Percentiles rank a stretch among this genome's conserved stretches.
Evolutionary conservation across 1,140 invertebrate species (phyloP).

Genomic region (Penaeus japonicus): DNA sequence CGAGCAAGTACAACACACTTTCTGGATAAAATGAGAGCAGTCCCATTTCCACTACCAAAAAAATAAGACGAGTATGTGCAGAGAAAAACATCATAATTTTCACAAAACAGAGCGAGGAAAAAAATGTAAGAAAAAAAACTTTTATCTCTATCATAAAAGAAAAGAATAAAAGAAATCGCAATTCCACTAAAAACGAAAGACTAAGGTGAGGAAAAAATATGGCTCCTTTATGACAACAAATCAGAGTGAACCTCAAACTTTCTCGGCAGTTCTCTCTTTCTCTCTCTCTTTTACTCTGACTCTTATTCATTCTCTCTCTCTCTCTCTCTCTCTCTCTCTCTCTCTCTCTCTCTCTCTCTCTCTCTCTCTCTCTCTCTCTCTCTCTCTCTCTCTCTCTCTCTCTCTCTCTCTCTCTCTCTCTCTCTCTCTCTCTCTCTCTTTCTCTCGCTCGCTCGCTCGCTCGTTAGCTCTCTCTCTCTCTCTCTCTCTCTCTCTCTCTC

Average conservation of each 20-base stretch:
- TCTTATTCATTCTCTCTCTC: neutral
- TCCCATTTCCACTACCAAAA: no score
- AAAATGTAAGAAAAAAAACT: no score
- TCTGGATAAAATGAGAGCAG: neutral
- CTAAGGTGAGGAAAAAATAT: no score
- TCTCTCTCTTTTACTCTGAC: neutral
- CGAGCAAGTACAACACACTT: neutral
- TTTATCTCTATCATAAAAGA: no score
- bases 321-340: neutral
- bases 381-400: neutral
- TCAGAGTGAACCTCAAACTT: no score
- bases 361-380: neutral
- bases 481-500: neutral
- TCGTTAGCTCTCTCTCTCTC: neutral
- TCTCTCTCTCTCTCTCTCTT: neutral
- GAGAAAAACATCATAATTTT: no score
- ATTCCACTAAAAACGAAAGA: no score
- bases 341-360: neutral
- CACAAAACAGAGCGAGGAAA: no score
- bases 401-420: neutral
- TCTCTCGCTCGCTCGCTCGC: no score
- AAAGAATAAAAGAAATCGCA: no score
- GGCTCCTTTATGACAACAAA: no score
- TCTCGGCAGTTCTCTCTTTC: neutral
- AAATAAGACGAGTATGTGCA: no score